phyloP scores from a whole-genome alignment of 2,113 vertebrate genomes.

The Xyrauchen texanus region DNA sequence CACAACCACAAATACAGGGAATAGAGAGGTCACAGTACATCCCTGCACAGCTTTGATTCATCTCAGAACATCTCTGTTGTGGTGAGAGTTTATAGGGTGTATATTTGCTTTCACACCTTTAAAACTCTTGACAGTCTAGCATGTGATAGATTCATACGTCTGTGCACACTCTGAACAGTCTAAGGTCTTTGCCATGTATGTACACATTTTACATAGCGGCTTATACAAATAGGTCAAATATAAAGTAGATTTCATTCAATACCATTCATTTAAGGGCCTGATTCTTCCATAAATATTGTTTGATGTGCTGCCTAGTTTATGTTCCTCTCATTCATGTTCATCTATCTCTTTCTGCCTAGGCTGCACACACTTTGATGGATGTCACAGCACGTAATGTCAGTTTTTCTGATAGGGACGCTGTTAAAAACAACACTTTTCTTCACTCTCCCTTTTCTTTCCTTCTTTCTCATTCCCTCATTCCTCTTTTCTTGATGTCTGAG shows the following conservation, averaged over 20 bases:
- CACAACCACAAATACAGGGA: no score
- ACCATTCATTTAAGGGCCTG: not conserved
- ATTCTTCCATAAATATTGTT: not conserved
- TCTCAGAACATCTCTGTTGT: not conserved
- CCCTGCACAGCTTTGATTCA: not conserved
- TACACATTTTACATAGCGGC: conserved; percentile 6
- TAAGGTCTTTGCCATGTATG: not conserved
- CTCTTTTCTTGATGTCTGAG: conserved; percentile 19
- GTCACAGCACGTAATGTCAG: conserved; percentile 19
- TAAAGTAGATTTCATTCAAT: conserved; percentile 27
- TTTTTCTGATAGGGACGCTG: conserved; percentile 26
- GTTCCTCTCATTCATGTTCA: conserved; percentile 31
- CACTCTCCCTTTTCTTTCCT: not conserved
- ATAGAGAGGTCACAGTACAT: no score
- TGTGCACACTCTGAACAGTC: not conserved
- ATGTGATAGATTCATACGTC: not conserved
- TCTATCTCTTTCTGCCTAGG: not conserved
- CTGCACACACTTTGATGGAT: conserved; percentile 31
- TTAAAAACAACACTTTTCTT: conserved; percentile 47
- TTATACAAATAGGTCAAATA: conserved; percentile 19
- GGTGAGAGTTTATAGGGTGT: not conserved
- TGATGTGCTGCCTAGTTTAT: not conserved
- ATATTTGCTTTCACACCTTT: not conserved
- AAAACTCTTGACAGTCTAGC: not conserved
- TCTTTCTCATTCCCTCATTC: conserved; percentile 13